Evolutionary conservation across 2,888 invertebrate genomes (phyloP), one percentile per base, ranked within the genome.

Genomic region (Hirtodrosophila trivittata): DNA sequence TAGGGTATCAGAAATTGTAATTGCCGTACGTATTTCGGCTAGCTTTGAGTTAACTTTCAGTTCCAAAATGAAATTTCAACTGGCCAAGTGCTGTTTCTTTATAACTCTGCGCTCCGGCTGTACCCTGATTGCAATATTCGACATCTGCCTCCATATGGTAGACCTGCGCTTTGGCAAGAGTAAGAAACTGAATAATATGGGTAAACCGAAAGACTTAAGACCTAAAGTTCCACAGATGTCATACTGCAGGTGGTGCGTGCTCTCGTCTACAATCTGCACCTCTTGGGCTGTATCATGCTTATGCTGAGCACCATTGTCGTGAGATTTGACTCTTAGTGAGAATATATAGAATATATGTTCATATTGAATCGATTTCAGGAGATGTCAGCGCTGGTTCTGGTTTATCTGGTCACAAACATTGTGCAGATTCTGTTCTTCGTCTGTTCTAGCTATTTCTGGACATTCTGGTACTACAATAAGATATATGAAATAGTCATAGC

Each of bases 41-140:
- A 8, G 55, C 69, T 39, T 13, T 6, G 46, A 30, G 13, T 43
- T 43, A 4, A 6, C 18, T 45, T 30, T 63, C 63, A 35, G 28
- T 55, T 32, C 26, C 3, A 46, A 26, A 14, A 68, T 59, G 59
- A 59, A 52, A 32, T 10, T 56, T 5, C 46, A 21, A 21, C 14
- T 63, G n/a, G 7, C 12, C 21, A 72, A 52, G n/a, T 76, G 18
- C 26, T 76, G 57, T 41, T 47, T 0, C 12, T 4, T 12, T 9
- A 7, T 74, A 1, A 28, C 26, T 12, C 16, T 70, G 1, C 39
- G 41, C 6, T 1, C 7, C 1, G 63, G 50, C 4, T 76, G 82
- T n/a, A 10, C 49, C 14, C 26, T 62, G 4, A 39, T 54, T 32
- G 47, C 56, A 0, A 5, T 66, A 12, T 1, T 45, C 3, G 46